Evolutionary conservation across 2,888 invertebrate genomes (phyloP), one percentile per base, ranked within the genome.

Genomic region (Alcis repandata): DNA sequence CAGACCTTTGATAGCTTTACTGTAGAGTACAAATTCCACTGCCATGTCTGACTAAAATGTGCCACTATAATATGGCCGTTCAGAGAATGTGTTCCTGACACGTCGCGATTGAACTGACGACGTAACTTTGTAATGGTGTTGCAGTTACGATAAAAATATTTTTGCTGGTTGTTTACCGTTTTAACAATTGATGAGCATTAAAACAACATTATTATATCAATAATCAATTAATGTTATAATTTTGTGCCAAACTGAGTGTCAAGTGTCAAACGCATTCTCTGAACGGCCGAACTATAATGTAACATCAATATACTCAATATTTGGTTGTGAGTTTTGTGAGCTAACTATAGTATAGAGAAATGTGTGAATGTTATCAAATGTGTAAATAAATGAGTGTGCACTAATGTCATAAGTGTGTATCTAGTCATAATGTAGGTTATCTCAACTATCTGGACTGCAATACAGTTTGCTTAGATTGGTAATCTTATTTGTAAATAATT

Each of bases 381-480:
- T 73, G 46, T 62, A 59, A 45, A 56, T 45, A 45, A 54, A 36
- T 53, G 41, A 58, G 45, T 53, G 45, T 61, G 51, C 48, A 63
- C 59, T 67, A 57, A 62, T 59, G 59, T 48, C 49, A 48, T 64
- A 61, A 51, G 64, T 73, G 68, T 56, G 75, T 69, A 43, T 83
- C 85, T 86, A 87, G 87, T 87, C 85, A 80, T 77, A 75, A 70
- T 77, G 72, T 74, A 69, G 69, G 72, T 73, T 74, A 71, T 68
- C 61, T 70, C 67, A 62, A 70, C 59, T 79, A 79, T 71, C 73
- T 76, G 84, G 84, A 90, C 92, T 93, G 93, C 93, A 93, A 93
- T 93, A 93, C 93, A 91, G 84, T 92, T 91, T 90, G 84, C 73
- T 78, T 77, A 72, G 70, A 76, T 67, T 69, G 59, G 79, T 69